Conservation (phyloP, 2,113 vertebrate species). For the Calonectris borealis region DNA sequence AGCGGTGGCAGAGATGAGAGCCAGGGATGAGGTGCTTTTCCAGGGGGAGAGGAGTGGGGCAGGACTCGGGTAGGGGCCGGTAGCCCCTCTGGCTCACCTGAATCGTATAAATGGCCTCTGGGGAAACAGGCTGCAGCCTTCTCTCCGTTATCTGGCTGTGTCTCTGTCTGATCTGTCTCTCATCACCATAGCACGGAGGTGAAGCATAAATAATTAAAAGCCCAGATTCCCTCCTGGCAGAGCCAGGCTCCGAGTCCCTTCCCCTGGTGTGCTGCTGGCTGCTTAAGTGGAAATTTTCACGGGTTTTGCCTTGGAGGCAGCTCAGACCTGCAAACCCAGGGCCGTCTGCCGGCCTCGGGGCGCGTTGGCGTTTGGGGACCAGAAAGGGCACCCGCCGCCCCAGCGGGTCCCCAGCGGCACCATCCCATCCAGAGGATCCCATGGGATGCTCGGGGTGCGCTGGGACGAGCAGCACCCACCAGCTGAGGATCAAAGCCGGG, state of each 20-base stretch:
- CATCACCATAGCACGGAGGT: not conserved
- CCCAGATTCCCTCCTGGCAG: not conserved
- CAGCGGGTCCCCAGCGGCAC: not conserved
- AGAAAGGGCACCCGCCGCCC: not conserved
- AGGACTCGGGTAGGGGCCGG: fast-evolving
- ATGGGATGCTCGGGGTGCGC: not conserved
- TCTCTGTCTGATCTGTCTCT: not conserved
- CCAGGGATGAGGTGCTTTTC: not conserved
- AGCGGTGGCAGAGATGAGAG: not conserved
- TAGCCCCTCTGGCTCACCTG: not conserved
- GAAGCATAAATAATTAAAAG: conserved; percentile 7
- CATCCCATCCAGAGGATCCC: not conserved
- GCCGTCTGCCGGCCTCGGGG: not conserved
- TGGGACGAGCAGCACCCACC: not conserved
- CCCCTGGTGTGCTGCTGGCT: not conserved
- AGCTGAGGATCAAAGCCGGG: not conserved
- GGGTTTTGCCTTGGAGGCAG: not conserved
- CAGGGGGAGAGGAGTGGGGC: not conserved
- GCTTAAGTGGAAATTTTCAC: not conserved
- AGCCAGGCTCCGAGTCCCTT: not conserved
- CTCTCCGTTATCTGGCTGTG: not conserved
- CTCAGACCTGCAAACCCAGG: not conserved
- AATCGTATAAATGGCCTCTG: fast-evolving
- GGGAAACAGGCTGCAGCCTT: not conserved
- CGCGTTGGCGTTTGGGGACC: fast-evolving